A percentile compares a stretch with the other conserved stretches of the same genome.
Evolutionary conservation across 2,797 vertebrate species (phyloP).

Genomic region (Sebastes jordani): DNA sequence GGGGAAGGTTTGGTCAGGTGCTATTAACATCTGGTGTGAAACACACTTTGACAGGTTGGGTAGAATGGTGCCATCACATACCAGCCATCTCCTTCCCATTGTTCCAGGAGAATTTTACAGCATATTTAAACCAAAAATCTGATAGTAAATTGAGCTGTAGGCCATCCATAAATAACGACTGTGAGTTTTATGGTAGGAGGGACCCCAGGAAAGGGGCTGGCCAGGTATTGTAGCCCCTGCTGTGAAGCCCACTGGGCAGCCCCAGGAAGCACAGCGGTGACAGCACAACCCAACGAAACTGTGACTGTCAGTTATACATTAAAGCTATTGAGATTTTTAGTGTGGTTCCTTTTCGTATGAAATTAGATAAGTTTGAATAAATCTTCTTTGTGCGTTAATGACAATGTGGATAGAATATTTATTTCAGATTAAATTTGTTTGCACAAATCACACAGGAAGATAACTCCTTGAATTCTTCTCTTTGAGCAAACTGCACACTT

Average conservation of each 20-base stretch:
- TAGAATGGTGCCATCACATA: slow-evolving; percentile 26
- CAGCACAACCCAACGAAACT: slow-evolving; percentile 15
- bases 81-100: slow-evolving; percentile 24
- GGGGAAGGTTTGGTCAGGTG: slow-evolving; percentile 31
- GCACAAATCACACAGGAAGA: background rate
- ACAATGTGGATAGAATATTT: background rate
- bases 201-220: slow-evolving; percentile 55
- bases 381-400: background rate
- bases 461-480: background rate
- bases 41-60: slow-evolving; percentile 12
- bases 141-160: slow-evolving; percentile 46
- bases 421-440: background rate
- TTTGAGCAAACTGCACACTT: background rate
- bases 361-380: background rate
- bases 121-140: slow-evolving; percentile 51
- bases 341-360: background rate
- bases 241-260: slow-evolving; percentile 52
- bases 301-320: slow-evolving; percentile 15
- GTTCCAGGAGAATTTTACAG: slow-evolving; percentile 29
- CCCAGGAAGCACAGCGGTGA: slow-evolving; percentile 20
- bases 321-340: background rate
- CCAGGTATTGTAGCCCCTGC: slow-evolving; percentile 62
- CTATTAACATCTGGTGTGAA: background rate
- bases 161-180: slow-evolving; percentile 62
- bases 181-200: slow-evolving; percentile 61